Base-by-base conservation (phyloP, 2,797 vertebrate species). In the Karalla daura region DNA sequence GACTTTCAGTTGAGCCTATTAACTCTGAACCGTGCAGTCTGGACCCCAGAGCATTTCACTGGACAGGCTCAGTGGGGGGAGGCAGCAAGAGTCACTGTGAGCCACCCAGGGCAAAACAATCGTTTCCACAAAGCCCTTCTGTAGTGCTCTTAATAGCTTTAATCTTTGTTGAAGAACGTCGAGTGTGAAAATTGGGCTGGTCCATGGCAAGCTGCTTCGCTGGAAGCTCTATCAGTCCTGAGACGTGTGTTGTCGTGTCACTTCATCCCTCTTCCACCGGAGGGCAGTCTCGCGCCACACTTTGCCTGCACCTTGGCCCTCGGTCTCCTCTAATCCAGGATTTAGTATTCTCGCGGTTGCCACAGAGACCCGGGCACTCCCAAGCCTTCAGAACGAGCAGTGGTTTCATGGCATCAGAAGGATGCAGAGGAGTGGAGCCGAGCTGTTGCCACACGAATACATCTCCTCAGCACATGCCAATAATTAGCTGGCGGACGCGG, bases 251-350 rank as follows among this genome's bases (percentile, higher is more conserved):
- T 5, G 17, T 35, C n/a, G 15, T 3, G 0, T 55, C 45, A 65
- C 24, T 45, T 55, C 35, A 10, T 23, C 14, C 0, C 5, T 10
- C 21, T 9, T 55, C 87, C 92, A 88, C 54, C 37, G 64, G 91
- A 78, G 86, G 88, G 78, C 91, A 92, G 71, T 90, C 20, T 89
- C 72, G 83, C 32, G 55, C 63, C 60, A 62, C 60, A 69, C 33
- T 36, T 9, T 28, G 37, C 27, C 46, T 27, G 18, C 7, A 17
- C 25, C 47, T 9, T 6, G 14, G 25, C 17, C 0, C n/a, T 7
- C 40, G 1, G 20, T 33, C n/a, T 69, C 58, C 8, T 37, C 41
- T 21, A 7, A 50, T 37, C 39, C 37, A 64, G 28, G 40, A 51
- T 63, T 76, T 44, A 35, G 18, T 58, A 56, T 67, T 65, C 74